A percentile compares a stretch with the other conserved stretches of the same genome.
Evolutionary conservation across 2,888 invertebrate species (phyloP).

Genomic region (Chesias legatella): DNA sequence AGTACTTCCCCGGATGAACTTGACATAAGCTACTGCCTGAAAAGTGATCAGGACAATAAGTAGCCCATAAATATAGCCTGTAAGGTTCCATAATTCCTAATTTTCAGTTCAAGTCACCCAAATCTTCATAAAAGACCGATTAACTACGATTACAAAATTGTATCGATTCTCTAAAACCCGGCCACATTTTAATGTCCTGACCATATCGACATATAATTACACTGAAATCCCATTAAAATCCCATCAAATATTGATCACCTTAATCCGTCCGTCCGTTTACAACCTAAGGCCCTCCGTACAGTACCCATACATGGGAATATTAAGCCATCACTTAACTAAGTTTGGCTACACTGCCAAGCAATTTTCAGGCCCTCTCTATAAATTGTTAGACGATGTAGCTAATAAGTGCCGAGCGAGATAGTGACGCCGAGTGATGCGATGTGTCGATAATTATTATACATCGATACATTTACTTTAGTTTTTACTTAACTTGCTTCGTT

Average conservation of each 20-base stretch:
- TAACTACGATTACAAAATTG: no score
- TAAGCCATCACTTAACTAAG: conserved; percentile 59
- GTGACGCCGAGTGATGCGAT: conserved; percentile 40
- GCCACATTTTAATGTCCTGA: no score
- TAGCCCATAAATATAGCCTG: no score
- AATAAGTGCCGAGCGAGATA: conserved; percentile 70
- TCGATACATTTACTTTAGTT: conserved; percentile 30
- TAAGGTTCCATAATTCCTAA: no score
- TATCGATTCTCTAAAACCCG: no score
- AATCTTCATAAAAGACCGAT: no score
- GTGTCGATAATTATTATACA: conserved; percentile 26
- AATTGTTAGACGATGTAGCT: conserved; percentile 65
- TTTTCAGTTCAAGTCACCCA: no score
- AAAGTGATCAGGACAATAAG: no score
- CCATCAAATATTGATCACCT: conserved; percentile 17
- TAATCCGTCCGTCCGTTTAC: conserved; percentile 10
- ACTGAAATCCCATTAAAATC: conserved; percentile 14
- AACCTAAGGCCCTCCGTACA: conserved; percentile 7
- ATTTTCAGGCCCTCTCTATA: conserved; percentile 66
- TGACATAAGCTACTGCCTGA: no score
- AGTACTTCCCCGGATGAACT: no score
- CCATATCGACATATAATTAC: background rate
- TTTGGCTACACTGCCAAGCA: conserved; percentile 49
- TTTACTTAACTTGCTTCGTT: no score
- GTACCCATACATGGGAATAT: conserved; percentile 44